phyloP scores from a whole-genome alignment of 2,113 vertebrate genomes.

The Athene noctua region DNA sequence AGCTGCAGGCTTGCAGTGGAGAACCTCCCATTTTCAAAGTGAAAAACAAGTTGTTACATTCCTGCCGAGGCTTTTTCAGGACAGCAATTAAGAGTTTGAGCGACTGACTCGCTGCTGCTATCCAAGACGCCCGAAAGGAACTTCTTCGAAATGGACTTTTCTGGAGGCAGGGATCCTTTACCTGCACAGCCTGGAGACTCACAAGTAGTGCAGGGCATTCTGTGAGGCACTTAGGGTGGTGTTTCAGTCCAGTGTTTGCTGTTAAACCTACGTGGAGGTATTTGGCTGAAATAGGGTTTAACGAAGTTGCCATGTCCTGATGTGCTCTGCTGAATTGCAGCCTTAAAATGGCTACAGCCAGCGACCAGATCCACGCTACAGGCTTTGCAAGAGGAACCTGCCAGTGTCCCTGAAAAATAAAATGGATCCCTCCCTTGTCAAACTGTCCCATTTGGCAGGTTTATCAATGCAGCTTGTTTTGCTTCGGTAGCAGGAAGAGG shows the following conservation, averaged over 20 bases:
- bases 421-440: neutral
- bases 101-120: neutral
- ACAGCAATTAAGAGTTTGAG: neutral
- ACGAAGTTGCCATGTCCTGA: neutral
- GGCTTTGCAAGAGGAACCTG: neutral
- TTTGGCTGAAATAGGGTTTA: neutral
- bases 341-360: neutral
- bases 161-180: neutral
- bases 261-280: fast-evolving
- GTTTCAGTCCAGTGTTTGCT: neutral
- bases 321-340: neutral
- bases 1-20: neutral
- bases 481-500: neutral
- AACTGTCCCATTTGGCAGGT: neutral
- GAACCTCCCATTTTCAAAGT: neutral
- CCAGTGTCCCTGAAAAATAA: neutral
- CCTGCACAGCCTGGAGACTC: neutral
- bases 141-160: neutral
- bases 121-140: neutral
- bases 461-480: neutral
- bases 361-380: neutral
- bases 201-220: neutral
- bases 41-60: neutral
- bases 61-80: neutral
- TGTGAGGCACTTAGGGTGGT: fast-evolving